phyloP scores from a whole-genome alignment of 1,140 invertebrate species.

The Hycleus cichorii region DNA sequence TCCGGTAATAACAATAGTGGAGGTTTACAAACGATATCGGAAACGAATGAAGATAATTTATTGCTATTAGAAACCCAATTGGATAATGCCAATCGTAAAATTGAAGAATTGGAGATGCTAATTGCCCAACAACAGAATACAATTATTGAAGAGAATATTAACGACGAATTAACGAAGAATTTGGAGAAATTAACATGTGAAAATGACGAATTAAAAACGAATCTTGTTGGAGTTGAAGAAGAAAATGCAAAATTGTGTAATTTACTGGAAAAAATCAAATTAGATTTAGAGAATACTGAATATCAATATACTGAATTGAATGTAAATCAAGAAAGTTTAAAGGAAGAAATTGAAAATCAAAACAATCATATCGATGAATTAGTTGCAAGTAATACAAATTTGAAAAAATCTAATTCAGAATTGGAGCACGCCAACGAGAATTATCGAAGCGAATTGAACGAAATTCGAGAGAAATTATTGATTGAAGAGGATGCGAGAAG shows the following conservation, averaged over 20 bases:
- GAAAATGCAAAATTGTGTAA: conserved; percentile 33
- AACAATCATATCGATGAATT: conserved; percentile 36
- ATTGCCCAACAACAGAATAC: background rate
- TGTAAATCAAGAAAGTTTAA: conserved; percentile 31
- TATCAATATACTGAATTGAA: conserved; percentile 39
- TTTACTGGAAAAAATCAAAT: conserved; percentile 40
- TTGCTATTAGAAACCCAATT: conserved; percentile 52
- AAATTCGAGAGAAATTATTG: conserved; percentile 26
- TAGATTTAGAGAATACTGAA: conserved; percentile 43
- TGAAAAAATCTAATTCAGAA: conserved; percentile 30
- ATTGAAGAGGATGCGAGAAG: conserved; percentile 25
- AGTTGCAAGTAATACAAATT: conserved; percentile 34
- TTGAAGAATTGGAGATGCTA: conserved; percentile 33
- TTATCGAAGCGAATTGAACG: conserved; percentile 29
- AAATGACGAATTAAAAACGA: conserved; percentile 39
- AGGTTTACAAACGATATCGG: conserved; percentile 57
- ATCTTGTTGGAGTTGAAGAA: conserved; percentile 32
- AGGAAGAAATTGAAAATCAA: conserved; percentile 37
- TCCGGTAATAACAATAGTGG: conserved; percentile 17
- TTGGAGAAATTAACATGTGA: conserved; percentile 35
- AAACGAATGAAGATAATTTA: conserved; percentile 58
- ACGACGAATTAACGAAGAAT: conserved; percentile 36
- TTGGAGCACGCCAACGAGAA: conserved; percentile 34
- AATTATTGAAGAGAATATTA: background rate
- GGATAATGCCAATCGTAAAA: conserved; percentile 39